Base-by-base conservation (phyloP, 2,797 vertebrate genomes). In the Microctenopoma steveboyesi region DNA sequence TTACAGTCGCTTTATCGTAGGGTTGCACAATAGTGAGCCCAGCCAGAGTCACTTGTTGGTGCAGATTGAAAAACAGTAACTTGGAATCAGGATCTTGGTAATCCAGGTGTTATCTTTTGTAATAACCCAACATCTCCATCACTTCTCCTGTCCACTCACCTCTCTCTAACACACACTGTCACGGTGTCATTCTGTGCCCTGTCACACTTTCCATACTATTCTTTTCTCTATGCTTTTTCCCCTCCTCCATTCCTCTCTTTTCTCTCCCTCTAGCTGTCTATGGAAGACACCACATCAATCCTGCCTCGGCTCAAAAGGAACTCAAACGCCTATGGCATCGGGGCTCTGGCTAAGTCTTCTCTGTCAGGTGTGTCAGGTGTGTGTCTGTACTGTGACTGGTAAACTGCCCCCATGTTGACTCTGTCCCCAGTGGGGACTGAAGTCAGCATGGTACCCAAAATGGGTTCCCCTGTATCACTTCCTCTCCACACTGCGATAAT, bases 271-370 rank as follows among this genome's bases (percentile, higher is more conserved):
- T 89, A 99, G 98, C 95, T 99, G 72, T 99, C 98, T 86, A 99
- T 99, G 97, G 98, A 99, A 93, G 98, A 99, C 90, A 99, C 98
- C 66, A 99, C 97, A 68, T 99, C 98, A 82, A 99, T 99, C 89
- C 95, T 99, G 73, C 98, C 98, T 52, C 96, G 96, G 84, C 94
- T 99, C 89, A 95, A 95, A 90, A 98, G 97, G 92, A 95, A 98
- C 92, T 99, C 98, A 72, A 98, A 99, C 72, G 96, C 97, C 78
- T 99, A 98, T 57, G 96, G 98, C 90, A 99, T 99, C 84, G 97
- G 98, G 61, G 98, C 98, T 92, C 94, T 99, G 94, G 98, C 98
- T 94, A 99, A 99, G 92, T 98, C 98, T 69, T 99, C 98, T 84
- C 96, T 99, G 95, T 96, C 98, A 97, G 98, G 98, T 99, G 95